These are phyloP conservation scores for Crenuchus spilurus DNA, from an alignment of 2,797 vertebrate genomes.

Conservation along the genomic window DNA sequence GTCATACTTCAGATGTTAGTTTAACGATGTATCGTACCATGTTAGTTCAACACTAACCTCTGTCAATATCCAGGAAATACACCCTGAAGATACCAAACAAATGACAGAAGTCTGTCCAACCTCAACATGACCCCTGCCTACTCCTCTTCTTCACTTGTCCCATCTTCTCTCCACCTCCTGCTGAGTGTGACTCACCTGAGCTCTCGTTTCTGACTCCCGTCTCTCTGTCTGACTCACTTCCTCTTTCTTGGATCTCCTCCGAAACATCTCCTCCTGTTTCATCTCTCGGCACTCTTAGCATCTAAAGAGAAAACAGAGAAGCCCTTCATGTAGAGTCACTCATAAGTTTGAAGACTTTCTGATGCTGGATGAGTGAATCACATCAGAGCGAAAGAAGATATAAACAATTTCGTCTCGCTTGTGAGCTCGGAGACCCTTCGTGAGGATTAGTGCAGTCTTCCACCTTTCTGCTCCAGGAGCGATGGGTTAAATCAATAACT, in stretches of 20 bases:
- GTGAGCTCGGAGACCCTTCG: background rate
- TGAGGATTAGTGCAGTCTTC: conserved; percentile 9
- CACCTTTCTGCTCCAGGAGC: background rate
- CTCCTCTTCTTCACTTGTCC: background rate
- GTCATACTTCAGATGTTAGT: too few species aligned
- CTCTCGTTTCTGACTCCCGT: background rate
- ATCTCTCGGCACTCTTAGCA: background rate
- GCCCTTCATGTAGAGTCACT: background rate
- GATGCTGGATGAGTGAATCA: background rate
- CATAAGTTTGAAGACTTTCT: background rate
- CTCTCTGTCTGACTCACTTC: background rate
- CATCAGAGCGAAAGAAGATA: background rate
- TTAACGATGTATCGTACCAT: too few species aligned
- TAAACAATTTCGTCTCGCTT: background rate
- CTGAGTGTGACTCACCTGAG: background rate
- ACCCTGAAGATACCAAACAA: too few species aligned
- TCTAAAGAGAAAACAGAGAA: background rate
- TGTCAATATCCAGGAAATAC: too few species aligned
- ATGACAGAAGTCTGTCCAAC: too few species aligned
- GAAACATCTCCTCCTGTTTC: background rate
- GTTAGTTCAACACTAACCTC: too few species aligned
- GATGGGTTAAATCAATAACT: conserved; percentile 26
- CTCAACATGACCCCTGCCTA: background rate
- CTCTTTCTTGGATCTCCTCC: background rate
- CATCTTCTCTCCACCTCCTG: background rate